Percentiles rank a stretch among this genome's conserved stretches.
Conservation (phyloP, 1,140 invertebrate genomes). For the Monomorium pharaonis region DNA sequence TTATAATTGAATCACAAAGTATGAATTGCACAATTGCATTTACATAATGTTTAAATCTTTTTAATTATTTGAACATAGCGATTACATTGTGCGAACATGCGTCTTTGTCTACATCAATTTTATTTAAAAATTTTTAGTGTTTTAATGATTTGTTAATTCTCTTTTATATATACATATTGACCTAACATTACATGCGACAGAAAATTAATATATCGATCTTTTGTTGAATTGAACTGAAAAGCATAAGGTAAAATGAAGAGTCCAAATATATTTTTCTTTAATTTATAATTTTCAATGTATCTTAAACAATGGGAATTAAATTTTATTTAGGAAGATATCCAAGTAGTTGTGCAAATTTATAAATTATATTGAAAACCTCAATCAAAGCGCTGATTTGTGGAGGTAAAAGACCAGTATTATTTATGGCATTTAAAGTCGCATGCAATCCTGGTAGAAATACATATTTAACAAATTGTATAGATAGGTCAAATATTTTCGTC, state of each 20-base stretch:
- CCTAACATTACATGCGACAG: neutral
- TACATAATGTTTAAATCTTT: neutral
- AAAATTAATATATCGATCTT: no score
- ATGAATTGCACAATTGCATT: neutral
- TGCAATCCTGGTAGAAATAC: neutral
- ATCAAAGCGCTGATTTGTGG: neutral
- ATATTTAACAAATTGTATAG: neutral
- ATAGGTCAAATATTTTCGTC: fast-evolving
- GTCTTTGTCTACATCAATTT: neutral
- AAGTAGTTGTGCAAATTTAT: fast-evolving
- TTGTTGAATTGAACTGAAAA: no score
- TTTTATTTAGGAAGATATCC: neutral
- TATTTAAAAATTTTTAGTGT: neutral
- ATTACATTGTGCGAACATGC: no score
- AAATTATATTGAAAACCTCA: fast-evolving
- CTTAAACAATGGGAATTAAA: neutral
- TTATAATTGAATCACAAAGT: neutral
- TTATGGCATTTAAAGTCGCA: fast-evolving
- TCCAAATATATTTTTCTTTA: neutral
- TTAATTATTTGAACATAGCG: neutral
- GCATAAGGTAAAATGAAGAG: neutral
- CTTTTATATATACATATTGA: neutral
- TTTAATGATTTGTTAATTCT: neutral
- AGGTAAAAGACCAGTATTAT: neutral
- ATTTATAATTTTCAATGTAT: neutral